Percentiles rank a stretch among this genome's conserved stretches.
phyloP scores from a whole-genome alignment of 1,140 invertebrate genomes.

The Monochamus saltuarius region DNA sequence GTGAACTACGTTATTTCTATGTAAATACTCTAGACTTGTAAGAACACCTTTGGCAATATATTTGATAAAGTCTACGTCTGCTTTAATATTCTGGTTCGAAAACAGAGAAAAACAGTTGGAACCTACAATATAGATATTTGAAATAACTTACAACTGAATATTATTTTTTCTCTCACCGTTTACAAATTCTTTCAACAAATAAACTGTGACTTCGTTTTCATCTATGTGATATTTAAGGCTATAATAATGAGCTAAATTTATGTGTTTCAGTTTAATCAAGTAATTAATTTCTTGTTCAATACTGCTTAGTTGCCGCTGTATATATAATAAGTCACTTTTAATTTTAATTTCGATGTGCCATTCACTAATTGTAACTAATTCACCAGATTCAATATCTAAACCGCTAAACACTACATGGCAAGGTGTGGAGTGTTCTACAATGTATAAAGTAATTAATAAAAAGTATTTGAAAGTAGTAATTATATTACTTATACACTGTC shows the following conservation, averaged over 20 bases:
- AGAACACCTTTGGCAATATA: slow-evolving; percentile 66
- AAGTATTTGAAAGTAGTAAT: too few species aligned
- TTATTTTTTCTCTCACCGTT: slow-evolving; percentile 48
- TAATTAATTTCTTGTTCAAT: slow-evolving; percentile 74
- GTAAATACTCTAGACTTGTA: slow-evolving; percentile 68
- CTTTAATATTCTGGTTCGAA: slow-evolving; percentile 56
- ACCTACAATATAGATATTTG: slow-evolving; percentile 28
- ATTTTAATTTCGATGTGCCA: slow-evolving; percentile 56
- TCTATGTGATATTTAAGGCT: slow-evolving; percentile 65
- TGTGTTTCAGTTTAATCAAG: slow-evolving; percentile 67
- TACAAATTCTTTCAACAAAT: slow-evolving; percentile 69
- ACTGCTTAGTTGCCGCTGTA: slow-evolving; percentile 60
- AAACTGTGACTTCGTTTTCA: slow-evolving; percentile 59
- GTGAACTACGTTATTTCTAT: slow-evolving; percentile 77
- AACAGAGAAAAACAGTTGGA: slow-evolving; percentile 45
- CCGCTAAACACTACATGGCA: slow-evolving; percentile 70
- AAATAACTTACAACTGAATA: neutral
- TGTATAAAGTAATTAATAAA: neutral
- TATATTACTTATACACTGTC: slow-evolving; percentile 58
- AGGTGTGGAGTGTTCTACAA: slow-evolving; percentile 61
- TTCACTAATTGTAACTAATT: slow-evolving; percentile 68
- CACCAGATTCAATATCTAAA: slow-evolving; percentile 66
- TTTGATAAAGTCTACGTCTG: slow-evolving; percentile 62
- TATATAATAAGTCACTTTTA: slow-evolving; percentile 49
- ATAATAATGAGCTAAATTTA: slow-evolving; percentile 71